A percentile compares a stretch with the other conserved stretches of the same genome.
phyloP scores from a whole-genome alignment of 2,113 vertebrate species.

The Thunnus maccoyii region DNA sequence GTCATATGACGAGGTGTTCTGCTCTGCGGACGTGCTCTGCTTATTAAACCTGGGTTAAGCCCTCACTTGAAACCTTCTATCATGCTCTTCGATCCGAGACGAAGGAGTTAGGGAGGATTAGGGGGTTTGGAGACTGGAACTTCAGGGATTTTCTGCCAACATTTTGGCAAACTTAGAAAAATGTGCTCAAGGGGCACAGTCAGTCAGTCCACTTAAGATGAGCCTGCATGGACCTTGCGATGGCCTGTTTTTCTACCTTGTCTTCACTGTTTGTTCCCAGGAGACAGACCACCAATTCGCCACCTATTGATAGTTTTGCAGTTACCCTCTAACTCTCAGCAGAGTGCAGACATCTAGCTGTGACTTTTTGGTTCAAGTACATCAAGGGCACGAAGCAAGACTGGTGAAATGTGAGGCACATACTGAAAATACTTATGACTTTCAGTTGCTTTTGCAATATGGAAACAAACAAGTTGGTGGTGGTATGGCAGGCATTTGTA shows the following conservation, averaged over 20 bases:
- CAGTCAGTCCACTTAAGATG: conserved; percentile 19
- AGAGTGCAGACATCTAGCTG: conserved; percentile 17
- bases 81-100: conserved; percentile 74
- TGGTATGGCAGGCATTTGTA: not conserved
- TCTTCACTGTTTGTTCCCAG: conserved; percentile 23
- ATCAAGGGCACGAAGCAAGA: conserved; percentile 21
- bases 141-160: conserved; percentile 60
- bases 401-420: conserved; percentile 2
- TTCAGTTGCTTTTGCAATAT: not conserved
- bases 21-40: conserved; percentile 71
- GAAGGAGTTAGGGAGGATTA: conserved; percentile 78
- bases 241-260: conserved; percentile 3
- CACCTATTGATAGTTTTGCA: conserved; percentile 37
- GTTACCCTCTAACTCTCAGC: conserved; percentile 14
- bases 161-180: conserved; percentile 66
- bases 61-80: conserved; percentile 74
- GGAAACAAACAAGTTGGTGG: not conserved
- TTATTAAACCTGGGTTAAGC: conserved; percentile 82
- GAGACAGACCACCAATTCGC: conserved; percentile 9
- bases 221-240: conserved; percentile 29
- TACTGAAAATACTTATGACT: conserved; percentile 13
- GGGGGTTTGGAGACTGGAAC: conserved; percentile 69
- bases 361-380: not conserved
- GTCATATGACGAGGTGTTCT: conserved; percentile 76
- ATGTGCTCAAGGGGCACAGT: conserved; percentile 33